Conservation (phyloP, 2,888 invertebrate species). For the Argyresthia goedartella region DNA sequence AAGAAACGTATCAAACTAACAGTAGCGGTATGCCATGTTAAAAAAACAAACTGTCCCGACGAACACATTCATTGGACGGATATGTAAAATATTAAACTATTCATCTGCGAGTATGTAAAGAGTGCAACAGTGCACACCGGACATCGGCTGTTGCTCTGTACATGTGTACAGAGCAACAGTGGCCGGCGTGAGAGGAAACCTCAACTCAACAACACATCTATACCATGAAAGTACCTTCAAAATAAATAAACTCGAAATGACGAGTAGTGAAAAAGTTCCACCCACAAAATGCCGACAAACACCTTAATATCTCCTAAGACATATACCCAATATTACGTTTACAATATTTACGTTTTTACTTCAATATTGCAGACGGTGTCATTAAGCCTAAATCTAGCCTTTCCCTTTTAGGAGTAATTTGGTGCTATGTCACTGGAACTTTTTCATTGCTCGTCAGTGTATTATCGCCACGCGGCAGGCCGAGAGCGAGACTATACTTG, state of each 20-base stretch:
- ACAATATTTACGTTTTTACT: no score
- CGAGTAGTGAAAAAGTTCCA: no score
- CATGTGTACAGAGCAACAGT: constrained; percentile 46
- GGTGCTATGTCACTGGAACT: no score
- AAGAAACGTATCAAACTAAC: constrained; percentile 51
- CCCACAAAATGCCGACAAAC: no score
- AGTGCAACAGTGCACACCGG: constrained; percentile 32
- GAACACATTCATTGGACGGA: constrained; percentile 58
- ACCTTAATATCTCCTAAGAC: no score
- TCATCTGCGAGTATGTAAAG: constrained; percentile 46
- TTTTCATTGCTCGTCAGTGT: no score
- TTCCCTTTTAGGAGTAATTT: no score
- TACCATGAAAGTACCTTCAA: constrained; percentile 39
- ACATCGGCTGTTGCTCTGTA: no score
- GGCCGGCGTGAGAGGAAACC: constrained; percentile 51
- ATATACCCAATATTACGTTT: no score
- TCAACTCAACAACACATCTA: constrained; percentile 53
- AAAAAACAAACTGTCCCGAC: constrained; percentile 42
- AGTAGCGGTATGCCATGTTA: constrained; percentile 31
- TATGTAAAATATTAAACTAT: constrained; percentile 67
- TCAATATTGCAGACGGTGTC: no score
- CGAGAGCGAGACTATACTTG: no score
- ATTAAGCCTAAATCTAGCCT: no score
- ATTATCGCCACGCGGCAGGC: neutral
- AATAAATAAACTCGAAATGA: constrained; percentile 59